Evolutionary conservation across 2,797 vertebrate genomes (phyloP), one percentile per base, ranked within the genome.

Genomic region (Falco novaeseelandiae): DNA sequence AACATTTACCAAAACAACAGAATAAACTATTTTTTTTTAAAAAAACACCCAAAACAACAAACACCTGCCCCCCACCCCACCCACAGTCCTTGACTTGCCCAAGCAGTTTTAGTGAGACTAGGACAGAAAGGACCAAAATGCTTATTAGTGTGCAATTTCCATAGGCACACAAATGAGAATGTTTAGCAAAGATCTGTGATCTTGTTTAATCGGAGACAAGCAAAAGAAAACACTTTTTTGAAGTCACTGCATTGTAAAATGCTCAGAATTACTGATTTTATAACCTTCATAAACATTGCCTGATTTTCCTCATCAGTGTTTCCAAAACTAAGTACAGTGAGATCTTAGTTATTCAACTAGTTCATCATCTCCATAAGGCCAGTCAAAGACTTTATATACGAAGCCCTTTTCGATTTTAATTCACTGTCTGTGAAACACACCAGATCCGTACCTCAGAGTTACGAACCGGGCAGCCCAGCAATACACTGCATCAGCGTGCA

Each of bases 401-500:
- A 91, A 85, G 62, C 7, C 14, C 1, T 80, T 71, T 83, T 83
- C 3, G 3, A 44, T 87, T 87, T 76, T 40, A 58, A 36, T 57
- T 84, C 36, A 2, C 32, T 62, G 23, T 9, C 19, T 26, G 22
- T 76, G 85, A 55, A 83, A 61, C 23, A 9, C 44, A 55, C 12
- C 21, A 32, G 76, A 48, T 66, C 23, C 5, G 0, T 32, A 23
- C 30, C 44, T 82, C 3, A 5, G 55, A 80, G 42, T 25, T 51
- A 25, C 0, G 5, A 63, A 27, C 4, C n/a, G 38, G 18, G 44
- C 15, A 73, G 34, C 61, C 15, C 36, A 32, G 73, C 30, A 49
- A 8, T 26, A 26, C 4, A 5, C 25, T 1, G 3, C 30, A 10
- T 46, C 20, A 25, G 16, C 8, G 6, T 0, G 1, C 34, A 66